Base-by-base conservation (phyloP, 2,797 vertebrate genomes). In the Halcyon chelicuti region DNA sequence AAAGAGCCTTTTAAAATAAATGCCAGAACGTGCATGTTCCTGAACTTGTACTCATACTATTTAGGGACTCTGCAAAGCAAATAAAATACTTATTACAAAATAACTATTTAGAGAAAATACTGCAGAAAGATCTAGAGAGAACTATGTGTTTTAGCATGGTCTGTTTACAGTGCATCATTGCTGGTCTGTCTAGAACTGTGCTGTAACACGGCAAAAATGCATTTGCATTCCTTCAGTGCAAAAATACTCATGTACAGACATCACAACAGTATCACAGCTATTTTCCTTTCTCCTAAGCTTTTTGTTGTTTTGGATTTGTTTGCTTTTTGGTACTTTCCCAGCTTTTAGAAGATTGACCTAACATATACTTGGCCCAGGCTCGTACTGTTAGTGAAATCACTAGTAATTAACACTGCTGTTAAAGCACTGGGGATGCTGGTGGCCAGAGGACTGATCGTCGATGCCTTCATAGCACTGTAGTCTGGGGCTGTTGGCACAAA, bases 161-260 rank as follows among this genome's bases (percentile, higher is more conserved):
- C 98, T 98, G 97, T 98, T 98, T 98, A 97, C 97, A 97, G 95
- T 96, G 97, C 96, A 98, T 97, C 96, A 96, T 74, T 96, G 93
- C 96, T 97, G 97, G 54, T 79, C 96, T 92, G 93, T 42, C 62
- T 88, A 93, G 95, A 84, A 42, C 96, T 70, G 76, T 98, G 98
- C 91, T 97, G 91, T 98, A 97, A 98, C 89, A 85, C 82, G 94
- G 96, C 89, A 98, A 98, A 98, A 98, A 98, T 98, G 97, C 97
- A 97, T 95, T 94, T 97, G 95, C 97, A 97, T 98, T 98, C 97
- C 96, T 98, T 81, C 9, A 1, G 92, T 93, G 94, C 97, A 97
- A 97, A 98, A 98, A 97, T 97, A 98, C 97, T 95, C 97, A 52
- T 94, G 94, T 73, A 92, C 97, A 97, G 97, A 98, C 97, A 96